phyloP scores from a whole-genome alignment of 2,113 vertebrate genomes.

The Cyphomyrus plagiostoma region DNA sequence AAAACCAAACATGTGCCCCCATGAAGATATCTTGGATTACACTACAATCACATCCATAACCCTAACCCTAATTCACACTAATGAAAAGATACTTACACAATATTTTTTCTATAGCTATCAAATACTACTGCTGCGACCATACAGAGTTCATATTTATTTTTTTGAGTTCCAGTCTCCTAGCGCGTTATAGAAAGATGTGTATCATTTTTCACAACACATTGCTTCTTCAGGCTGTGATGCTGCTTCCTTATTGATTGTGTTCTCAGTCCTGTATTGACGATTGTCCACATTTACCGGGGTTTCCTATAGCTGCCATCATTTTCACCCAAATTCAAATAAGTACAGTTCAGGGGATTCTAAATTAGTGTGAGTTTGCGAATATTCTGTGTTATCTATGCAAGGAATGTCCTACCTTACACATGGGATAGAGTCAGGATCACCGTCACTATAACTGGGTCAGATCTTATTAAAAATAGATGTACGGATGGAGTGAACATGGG shows the following conservation, averaged over 20 bases:
- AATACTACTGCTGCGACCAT: background rate
- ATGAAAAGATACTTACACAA: background rate
- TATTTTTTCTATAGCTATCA: background rate
- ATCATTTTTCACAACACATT: background rate
- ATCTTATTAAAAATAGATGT: slow-evolving; percentile 5
- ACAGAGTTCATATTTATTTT: background rate
- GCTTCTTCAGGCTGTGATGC: background rate
- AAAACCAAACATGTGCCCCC: background rate
- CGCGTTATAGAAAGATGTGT: background rate
- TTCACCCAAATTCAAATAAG: background rate
- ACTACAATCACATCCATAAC: background rate
- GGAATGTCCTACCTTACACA: background rate
- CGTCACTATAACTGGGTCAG: background rate
- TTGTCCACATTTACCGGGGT: background rate
- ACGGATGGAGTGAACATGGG: background rate
- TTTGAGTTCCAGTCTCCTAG: background rate
- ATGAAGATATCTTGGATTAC: background rate
- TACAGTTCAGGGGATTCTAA: background rate
- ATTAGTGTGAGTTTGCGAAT: background rate
- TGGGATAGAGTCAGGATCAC: slow-evolving; percentile 3
- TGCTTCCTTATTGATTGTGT: background rate
- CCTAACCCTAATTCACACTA: background rate
- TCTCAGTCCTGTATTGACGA: background rate
- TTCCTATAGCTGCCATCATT: background rate
- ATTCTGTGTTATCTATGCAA: background rate